Conservation (phyloP, 2,797 vertebrate genomes). For the Semaprochilodus insignis region DNA sequence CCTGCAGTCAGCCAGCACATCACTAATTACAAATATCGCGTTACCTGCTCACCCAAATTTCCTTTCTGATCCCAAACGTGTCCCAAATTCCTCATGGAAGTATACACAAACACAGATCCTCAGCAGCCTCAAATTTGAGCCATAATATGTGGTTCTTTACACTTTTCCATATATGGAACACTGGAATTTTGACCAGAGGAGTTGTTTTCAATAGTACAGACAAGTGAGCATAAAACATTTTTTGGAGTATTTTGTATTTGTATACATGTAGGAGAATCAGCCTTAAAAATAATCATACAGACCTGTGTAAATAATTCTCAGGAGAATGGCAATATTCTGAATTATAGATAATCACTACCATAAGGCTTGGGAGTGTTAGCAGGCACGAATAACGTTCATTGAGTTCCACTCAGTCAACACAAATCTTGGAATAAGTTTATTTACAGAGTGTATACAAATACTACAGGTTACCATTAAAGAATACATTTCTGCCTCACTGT, state of each 20-base stretch:
- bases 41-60: conserved; percentile 64
- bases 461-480: background rate
- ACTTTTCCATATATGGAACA: background rate
- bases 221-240: background rate
- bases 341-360: too few species aligned
- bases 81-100: conserved; percentile 41
- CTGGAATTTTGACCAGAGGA: background rate
- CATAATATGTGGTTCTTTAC: background rate
- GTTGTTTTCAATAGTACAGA: background rate
- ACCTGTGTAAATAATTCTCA: too few species aligned
- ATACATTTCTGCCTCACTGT: background rate
- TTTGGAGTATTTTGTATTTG: background rate
- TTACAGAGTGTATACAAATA: background rate
- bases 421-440: too few species aligned
- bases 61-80: conserved; percentile 44
- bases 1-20: conserved; percentile 67
- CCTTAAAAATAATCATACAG: background rate
- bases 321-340: too few species aligned
- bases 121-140: background rate
- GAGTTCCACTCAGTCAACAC: too few species aligned
- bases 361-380: too few species aligned
- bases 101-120: conserved; percentile 39
- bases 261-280: background rate
- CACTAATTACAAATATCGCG: conserved; percentile 72
- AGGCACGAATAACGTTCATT: too few species aligned